Percentiles rank a stretch among this genome's conserved stretches.
Conservation (phyloP, 2,797 vertebrate species). For the Danio choprae region DNA sequence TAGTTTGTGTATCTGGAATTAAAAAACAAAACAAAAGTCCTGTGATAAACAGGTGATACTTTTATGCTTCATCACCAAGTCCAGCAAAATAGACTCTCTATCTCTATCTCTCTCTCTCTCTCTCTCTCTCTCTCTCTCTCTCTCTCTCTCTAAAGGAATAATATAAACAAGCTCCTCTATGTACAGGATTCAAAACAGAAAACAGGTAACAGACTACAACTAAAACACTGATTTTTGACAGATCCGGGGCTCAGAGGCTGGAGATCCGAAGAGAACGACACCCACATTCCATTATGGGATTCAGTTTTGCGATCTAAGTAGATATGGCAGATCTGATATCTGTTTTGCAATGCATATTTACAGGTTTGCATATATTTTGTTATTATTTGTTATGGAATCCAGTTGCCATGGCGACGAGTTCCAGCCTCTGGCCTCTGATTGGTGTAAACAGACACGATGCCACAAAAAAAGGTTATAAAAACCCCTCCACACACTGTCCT, state of each 20-base stretch:
- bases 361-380: background rate
- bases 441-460: constrained; percentile 61
- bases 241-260: constrained; percentile 45
- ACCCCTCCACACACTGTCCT: constrained; percentile 38
- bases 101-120: too few relatives aligned
- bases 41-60: constrained; percentile 45
- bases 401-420: constrained; percentile 36
- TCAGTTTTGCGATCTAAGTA: background rate
- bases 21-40: constrained; percentile 31
- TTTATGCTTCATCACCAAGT: constrained; percentile 61
- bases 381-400: constrained; percentile 2
- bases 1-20: constrained; percentile 50
- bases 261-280: constrained; percentile 21
- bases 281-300: constrained; percentile 2
- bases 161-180: constrained; percentile 64
- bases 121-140: constrained; percentile 53
- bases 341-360: constrained; percentile 6
- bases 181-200: constrained; percentile 61
- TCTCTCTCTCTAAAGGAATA: constrained; percentile 54
- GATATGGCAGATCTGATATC: constrained; percentile 18
- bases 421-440: constrained; percentile 49
- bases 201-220: constrained; percentile 56
- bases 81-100: constrained; percentile 60
- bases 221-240: constrained; percentile 63
- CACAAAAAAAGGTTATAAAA: constrained; percentile 47